phyloP scores from a whole-genome alignment of 2,797 vertebrate genomes.

The Saxicola maurus region DNA sequence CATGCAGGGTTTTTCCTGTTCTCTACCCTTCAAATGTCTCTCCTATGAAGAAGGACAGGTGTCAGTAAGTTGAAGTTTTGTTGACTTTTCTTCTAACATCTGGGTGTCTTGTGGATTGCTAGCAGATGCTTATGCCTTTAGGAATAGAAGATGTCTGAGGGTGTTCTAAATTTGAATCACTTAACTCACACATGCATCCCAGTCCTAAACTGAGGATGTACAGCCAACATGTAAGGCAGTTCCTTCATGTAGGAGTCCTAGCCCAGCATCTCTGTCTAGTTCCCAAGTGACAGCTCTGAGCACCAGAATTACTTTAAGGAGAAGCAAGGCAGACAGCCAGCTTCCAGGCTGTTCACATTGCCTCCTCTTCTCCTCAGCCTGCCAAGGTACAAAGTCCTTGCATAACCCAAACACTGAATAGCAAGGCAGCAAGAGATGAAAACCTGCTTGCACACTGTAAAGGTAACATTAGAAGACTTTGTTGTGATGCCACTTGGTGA shows the following conservation, averaged over 20 bases:
- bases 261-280: conserved; percentile 34
- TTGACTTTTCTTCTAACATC: conserved; percentile 1
- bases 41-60: neutral
- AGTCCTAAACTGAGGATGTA: neutral
- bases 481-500: neutral
- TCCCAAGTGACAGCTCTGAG: conserved; percentile 19
- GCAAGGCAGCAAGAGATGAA: neutral
- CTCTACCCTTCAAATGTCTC: neutral
- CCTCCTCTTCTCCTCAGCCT: conserved; percentile 25
- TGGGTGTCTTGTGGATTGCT: neutral
- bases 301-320: neutral
- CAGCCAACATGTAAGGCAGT: conserved; percentile 3
- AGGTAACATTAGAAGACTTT: neutral
- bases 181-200: neutral
- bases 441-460: neutral
- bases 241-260: neutral
- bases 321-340: conserved; percentile 36
- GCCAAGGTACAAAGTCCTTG: conserved; percentile 50
- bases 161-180: conserved; percentile 1
- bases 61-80: neutral
- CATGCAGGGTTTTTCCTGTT: neutral
- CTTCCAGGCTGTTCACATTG: conserved; percentile 34
- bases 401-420: conserved; percentile 2
- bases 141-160: neutral
- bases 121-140: neutral